Conservation (phyloP, 2,113 vertebrate species). For the Ammodramus savannarum region DNA sequence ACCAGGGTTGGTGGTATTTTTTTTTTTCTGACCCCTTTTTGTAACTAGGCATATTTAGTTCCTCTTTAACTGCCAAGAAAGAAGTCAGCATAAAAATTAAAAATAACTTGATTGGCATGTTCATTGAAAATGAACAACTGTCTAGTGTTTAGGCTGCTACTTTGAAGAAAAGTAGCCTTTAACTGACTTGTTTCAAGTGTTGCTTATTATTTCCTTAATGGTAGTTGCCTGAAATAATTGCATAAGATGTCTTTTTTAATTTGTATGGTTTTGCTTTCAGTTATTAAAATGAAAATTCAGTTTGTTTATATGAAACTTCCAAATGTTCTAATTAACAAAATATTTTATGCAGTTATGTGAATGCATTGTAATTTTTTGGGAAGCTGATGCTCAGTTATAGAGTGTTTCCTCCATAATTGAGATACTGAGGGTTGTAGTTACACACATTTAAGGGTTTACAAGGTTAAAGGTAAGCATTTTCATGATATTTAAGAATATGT, state of each 20-base stretch:
- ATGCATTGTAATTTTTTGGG: not conserved
- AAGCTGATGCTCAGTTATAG: not conserved
- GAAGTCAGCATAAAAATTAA: not conserved
- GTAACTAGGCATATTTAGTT: not conserved
- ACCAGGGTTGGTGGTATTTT: not conserved
- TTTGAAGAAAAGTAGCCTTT: slow-evolving; percentile 16
- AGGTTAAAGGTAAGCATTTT: not conserved
- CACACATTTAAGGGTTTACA: not conserved
- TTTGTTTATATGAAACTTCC: not conserved
- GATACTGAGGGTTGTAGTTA: not conserved
- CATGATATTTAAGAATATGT: not conserved
- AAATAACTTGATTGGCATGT: not conserved
- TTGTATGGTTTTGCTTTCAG: not conserved
- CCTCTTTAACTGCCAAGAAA: not conserved
- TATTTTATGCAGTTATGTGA: not conserved
- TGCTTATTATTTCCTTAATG: slow-evolving; percentile 13
- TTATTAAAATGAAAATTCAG: not conserved
- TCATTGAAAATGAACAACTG: not conserved
- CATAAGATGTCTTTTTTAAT: not conserved
- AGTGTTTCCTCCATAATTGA: not conserved
- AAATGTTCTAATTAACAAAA: not conserved
- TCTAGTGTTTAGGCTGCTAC: not conserved
- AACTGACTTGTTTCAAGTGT: slow-evolving; percentile 47
- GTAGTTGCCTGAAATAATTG: not conserved
- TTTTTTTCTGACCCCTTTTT: not conserved